Percentiles rank a stretch among this genome's conserved stretches.
These are phyloP conservation scores for Anseranas semipalmata DNA, from an alignment of 2,113 vertebrate genomes.

Conservation along the genomic window DNA sequence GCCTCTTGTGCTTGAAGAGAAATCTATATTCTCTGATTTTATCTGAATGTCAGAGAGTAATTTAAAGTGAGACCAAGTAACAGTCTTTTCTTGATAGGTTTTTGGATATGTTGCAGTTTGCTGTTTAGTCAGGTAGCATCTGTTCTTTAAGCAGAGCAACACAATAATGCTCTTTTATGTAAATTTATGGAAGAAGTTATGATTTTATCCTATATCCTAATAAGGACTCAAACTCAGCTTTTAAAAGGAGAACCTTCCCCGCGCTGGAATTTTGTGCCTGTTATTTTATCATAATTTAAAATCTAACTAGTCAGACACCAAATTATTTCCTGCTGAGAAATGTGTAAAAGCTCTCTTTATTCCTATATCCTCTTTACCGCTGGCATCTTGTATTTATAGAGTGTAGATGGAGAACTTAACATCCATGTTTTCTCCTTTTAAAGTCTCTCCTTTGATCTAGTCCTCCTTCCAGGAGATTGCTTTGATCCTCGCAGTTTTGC, in stretches of 20 bases:
- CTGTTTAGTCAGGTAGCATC: slow-evolving; percentile 30
- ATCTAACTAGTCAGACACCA: slow-evolving; percentile 43
- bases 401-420: slow-evolving; percentile 47
- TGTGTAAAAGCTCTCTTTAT: slow-evolving; percentile 35
- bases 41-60: background rate
- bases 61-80: background rate
- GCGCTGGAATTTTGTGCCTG: slow-evolving; percentile 13
- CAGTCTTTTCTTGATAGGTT: background rate
- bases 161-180: background rate
- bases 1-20: background rate
- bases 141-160: slow-evolving; percentile 26
- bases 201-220: slow-evolving; percentile 45
- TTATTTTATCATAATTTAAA: slow-evolving; percentile 63
- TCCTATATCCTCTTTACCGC: slow-evolving; percentile 46
- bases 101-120: background rate
- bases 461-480: slow-evolving; percentile 46
- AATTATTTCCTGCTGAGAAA: slow-evolving; percentile 57
- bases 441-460: slow-evolving; percentile 64
- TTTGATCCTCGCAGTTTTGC: slow-evolving; percentile 63
- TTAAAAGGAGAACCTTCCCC: background rate
- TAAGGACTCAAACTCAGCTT: slow-evolving; percentile 11
- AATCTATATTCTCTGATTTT: background rate
- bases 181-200: slow-evolving; percentile 23
- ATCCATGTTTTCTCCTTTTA: slow-evolving; percentile 62
- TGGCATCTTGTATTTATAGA: slow-evolving; percentile 51